Base-by-base conservation (phyloP, 1,140 invertebrate species). In the Drosophila elegans region DNA sequence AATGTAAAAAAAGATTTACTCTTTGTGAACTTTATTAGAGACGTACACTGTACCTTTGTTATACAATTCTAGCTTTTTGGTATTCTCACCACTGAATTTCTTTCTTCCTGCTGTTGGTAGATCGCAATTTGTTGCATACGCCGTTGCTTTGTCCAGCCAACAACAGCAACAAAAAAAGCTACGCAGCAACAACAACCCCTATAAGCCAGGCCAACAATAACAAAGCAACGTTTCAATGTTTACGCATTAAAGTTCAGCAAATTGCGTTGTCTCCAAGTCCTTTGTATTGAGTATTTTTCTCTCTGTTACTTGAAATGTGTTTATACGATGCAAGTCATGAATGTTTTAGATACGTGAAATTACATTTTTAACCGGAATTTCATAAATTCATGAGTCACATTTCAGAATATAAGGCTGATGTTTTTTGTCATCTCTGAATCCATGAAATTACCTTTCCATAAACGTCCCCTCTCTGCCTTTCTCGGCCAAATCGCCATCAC, bases 181-280 rank as follows among this genome's bases (percentile, higher is more conserved):
- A 57, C 41, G 61, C 60, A 68, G 48, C 62, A 68, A 54, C 71
- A 54, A 54, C 56, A 53, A 39, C 64, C 55, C 63, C 41, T 55
- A 41, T 38, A 55, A 49, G 49, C 48, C 55, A 41, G 41, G 67
- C 63, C 41, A 71, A 45, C 49, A 69, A 71, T 46, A 69, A 69
- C 63, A 67, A 51, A 51, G 36, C 36, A 4, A 21, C 16, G 16
- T 21, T 21, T 21, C 16, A 21, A 21, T 21, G 16, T 21, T 21
- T 77, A 77, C 74, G 74, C 74, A 77, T 61, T 77, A 76, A 76
- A 77, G 63, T 69, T 76, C 44, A 76, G 60, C 51, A 77, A 77
- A 76, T 76, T 76, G 74, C 74, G 61, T 76, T 76, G 41, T 57
- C 74, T 76, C 42, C 53, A 49, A 49, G 63, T 59, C 61, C 55